Conservation (phyloP, 2,113 vertebrate species). For the Nesogale talazaci region DNA sequence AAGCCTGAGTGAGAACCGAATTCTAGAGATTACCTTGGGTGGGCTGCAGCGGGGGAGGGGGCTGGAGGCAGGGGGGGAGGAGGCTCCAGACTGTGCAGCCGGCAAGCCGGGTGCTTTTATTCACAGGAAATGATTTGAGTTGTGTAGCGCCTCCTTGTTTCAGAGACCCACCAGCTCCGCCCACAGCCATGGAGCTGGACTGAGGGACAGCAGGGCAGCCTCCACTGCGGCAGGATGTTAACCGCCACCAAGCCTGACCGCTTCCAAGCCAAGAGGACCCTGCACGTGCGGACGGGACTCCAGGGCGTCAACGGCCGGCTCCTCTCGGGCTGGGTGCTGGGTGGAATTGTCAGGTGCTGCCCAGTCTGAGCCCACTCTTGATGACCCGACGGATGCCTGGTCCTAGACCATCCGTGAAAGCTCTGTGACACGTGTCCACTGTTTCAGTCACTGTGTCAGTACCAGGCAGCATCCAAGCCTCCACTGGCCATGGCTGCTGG, state of each 20-base stretch:
- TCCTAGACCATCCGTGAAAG: too few relatives aligned
- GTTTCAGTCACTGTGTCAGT: too few relatives aligned
- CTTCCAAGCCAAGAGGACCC: too few relatives aligned
- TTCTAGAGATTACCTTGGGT: constrained; percentile 90
- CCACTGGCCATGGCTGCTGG: background rate
- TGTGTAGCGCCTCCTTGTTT: constrained; percentile 85
- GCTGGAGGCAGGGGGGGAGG: constrained; percentile 50
- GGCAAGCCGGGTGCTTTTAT: constrained; percentile 88
- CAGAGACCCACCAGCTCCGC: constrained; percentile 84
- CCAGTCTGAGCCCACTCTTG: too few relatives aligned
- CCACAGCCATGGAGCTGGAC: constrained; percentile 68
- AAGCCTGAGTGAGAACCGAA: constrained; percentile 89
- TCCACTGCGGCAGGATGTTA: too few relatives aligned
- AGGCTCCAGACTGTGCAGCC: constrained; percentile 85
- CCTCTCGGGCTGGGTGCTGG: too few relatives aligned
- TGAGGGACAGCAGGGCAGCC: background rate
- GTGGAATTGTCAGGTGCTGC: too few relatives aligned
- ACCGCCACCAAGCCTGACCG: too few relatives aligned
- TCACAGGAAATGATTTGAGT: constrained; percentile 87
- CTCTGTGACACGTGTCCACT: too few relatives aligned
- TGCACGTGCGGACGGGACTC: too few relatives aligned
- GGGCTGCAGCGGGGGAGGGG: background rate
- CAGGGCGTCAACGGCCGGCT: background rate
- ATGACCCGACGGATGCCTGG: too few relatives aligned
- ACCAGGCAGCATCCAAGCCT: background rate